Evolutionary conservation across 2,797 vertebrate genomes (phyloP), one percentile per base, ranked within the genome.

Genomic region (Lates japonicus): DNA sequence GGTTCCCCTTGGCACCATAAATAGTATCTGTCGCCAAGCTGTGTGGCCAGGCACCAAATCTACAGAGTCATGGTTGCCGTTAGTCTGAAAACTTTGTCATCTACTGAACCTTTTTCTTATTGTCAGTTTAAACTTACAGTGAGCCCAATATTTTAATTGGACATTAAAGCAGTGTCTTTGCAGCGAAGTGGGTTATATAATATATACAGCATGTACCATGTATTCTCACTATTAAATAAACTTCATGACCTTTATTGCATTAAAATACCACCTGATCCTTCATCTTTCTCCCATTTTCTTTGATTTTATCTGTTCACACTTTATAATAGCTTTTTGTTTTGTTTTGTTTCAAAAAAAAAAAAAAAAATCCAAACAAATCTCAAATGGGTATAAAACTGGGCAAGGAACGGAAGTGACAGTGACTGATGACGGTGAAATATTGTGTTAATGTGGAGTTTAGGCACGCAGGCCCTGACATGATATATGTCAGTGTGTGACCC

Each of bases 1-100:
- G 48, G 65, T 63, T 85, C 87, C 68, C 78, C 57, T 77, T 33
- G 74, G 83, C 33, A 25, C 54, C 80, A 86, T 88, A 83, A 84
- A 85, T 87, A 82, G 25, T 42, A 22, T 61, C 67, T 71, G 82
- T 80, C 31, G 63, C 63, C 70, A 74, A 48, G 70, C 61, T 54
- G 46, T 54, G 76, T 25, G 61, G 52, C 57, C 33, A 59, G 31
- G 73, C 74, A 55, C n/a, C 13, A 76, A 70, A 86, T 61, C 71
- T 76, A 78, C 61, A 65, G 20, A 61, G 49, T 57, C 39, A 42
- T 29, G 75, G 57, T 74, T 65, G 71, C 64, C 70, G 48, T 52
- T 52, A 70, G 57, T 65, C 70, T n/a, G 71, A 29, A 74, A 70
- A 80, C 42, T 67, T 78, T 72, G n/a, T 59, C 65, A 49, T 54